These are phyloP conservation scores for Trissonchulus sp. DNA, from an alignment of 2,888 invertebrate species.

Conservation along the genomic window DNA sequence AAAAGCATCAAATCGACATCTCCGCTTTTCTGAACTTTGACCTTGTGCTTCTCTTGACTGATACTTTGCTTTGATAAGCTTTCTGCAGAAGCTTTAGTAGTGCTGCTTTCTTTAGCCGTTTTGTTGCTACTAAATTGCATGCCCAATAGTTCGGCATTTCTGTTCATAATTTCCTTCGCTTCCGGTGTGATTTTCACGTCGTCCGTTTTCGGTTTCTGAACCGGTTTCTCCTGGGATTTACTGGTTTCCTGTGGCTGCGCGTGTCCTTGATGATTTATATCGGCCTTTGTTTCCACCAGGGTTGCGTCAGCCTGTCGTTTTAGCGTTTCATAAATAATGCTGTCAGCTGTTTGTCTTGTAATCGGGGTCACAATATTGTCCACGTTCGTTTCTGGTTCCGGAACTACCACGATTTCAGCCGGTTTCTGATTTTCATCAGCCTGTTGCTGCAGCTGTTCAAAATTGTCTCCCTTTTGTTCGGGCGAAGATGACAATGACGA, in stretches of 20 bases:
- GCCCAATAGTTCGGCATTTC: slow-evolving; percentile 21
- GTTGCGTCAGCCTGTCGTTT: background rate
- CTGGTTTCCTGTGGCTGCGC: background rate
- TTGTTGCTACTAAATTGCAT: background rate
- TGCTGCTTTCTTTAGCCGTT: too few relatives aligned
- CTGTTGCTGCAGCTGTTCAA: background rate
- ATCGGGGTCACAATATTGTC: background rate
- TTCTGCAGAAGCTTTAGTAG: too few relatives aligned
- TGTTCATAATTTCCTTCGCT: slow-evolving; percentile 16
- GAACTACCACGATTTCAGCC: background rate
- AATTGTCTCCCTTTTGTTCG: background rate
- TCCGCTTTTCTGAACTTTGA: background rate
- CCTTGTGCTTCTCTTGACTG: background rate
- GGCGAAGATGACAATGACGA: background rate
- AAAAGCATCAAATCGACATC: background rate
- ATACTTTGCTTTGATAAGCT: too few relatives aligned
- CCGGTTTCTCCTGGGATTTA: background rate
- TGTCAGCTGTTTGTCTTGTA: background rate
- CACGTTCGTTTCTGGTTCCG: background rate
- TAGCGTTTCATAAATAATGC: slow-evolving; percentile 28
- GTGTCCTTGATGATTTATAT: background rate
- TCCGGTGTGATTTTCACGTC: slow-evolving; percentile 18
- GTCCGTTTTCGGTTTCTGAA: background rate
- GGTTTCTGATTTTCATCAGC: background rate
- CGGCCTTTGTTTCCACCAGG: slow-evolving; percentile 26